A percentile compares a stretch with the other conserved stretches of the same genome.
Conservation (phyloP, 2,113 vertebrate species). For the Calypte anna region DNA sequence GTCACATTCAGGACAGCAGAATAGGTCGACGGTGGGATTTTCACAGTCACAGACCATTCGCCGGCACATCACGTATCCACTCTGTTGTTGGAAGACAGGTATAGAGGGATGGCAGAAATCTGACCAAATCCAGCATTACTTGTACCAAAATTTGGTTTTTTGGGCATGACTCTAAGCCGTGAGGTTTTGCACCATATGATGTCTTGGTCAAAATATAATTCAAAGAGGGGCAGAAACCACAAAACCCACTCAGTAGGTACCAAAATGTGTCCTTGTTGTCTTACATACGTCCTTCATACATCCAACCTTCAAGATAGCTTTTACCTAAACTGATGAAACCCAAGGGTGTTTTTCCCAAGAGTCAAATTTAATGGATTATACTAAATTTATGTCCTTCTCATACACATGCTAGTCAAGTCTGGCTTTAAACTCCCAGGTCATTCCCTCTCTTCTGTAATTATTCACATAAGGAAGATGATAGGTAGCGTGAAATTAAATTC, state of each 20-base stretch:
- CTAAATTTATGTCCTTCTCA: not conserved
- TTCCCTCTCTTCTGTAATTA: not conserved
- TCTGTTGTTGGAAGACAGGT: conserved; percentile 73
- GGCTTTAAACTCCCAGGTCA: not conserved
- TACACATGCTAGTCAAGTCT: not conserved
- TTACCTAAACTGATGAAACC: not conserved
- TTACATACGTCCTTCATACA: not conserved
- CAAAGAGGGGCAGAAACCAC: not conserved
- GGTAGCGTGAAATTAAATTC: not conserved
- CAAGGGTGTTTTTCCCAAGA: not conserved
- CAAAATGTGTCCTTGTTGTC: not conserved
- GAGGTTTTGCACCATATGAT: not conserved
- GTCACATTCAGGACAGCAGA: conserved; percentile 97
- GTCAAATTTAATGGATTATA: not conserved
- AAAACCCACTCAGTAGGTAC: not conserved
- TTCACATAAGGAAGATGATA: not conserved
- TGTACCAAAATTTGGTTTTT: not conserved
- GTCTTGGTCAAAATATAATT: not conserved
- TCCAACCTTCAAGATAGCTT: not conserved
- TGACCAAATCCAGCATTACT: not conserved
- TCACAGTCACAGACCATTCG: conserved; percentile 99
- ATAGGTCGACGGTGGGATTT: conserved; percentile 95
- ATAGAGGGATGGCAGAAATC: not conserved
- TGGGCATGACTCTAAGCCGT: not conserved
- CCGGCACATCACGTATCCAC: conserved; percentile 93